Conservation (phyloP, 1,140 invertebrate genomes). For the Doryteuthis pealeii region DNA sequence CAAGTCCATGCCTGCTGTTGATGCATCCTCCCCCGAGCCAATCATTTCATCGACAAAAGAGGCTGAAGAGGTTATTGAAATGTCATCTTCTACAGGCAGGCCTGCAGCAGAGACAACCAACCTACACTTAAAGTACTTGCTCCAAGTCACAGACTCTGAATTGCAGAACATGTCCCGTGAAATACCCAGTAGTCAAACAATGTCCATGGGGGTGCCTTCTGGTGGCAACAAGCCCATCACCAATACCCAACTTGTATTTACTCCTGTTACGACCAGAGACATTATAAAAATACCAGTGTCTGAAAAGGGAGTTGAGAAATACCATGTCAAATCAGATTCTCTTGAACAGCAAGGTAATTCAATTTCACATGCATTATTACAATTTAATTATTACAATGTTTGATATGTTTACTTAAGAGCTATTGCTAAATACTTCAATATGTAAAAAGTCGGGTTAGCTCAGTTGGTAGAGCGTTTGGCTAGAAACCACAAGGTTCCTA, state of each 20-base stretch:
- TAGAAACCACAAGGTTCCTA: too few relatives aligned
- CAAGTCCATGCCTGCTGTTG: constrained; percentile 2
- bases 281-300: constrained; percentile 14
- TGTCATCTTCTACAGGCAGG: neutral
- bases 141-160: constrained; percentile 53
- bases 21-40: neutral
- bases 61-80: neutral
- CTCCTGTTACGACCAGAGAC: constrained; percentile 11
- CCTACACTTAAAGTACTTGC: constrained; percentile 16
- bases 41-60: neutral
- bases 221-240: neutral
- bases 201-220: neutral
- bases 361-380: too few relatives aligned
- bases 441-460: too few relatives aligned
- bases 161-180: constrained; percentile 52
- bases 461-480: too few relatives aligned
- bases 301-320: constrained; percentile 17
- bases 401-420: too few relatives aligned
- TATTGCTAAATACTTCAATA: too few relatives aligned
- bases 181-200: neutral
- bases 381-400: too few relatives aligned
- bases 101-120: neutral
- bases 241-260: neutral
- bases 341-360: constrained; percentile 19
- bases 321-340: constrained; percentile 21